Evolutionary conservation across 2,888 invertebrate genomes (phyloP).

Genomic region (Eupeodes luniger): DNA sequence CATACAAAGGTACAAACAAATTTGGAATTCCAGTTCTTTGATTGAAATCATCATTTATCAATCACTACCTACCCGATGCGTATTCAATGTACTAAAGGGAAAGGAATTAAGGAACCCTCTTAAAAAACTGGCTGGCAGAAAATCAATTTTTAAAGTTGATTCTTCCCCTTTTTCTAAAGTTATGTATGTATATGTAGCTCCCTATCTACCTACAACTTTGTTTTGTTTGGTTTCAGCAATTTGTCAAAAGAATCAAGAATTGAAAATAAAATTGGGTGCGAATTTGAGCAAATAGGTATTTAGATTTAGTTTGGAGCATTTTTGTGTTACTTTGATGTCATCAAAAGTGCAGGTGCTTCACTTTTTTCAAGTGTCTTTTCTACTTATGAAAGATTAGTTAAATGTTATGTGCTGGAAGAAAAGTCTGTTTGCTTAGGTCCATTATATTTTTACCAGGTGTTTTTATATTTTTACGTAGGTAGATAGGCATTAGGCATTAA

Average conservation of each 20-base stretch:
- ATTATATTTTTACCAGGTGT: too few relatives aligned
- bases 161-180: background rate
- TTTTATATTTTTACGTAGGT: too few relatives aligned
- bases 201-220: background rate
- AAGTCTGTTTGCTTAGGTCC: too few relatives aligned
- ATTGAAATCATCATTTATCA: constrained; percentile 28
- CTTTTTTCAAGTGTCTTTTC: too few relatives aligned
- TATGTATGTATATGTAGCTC: too few relatives aligned
- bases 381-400: too few relatives aligned
- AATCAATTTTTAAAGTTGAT: background rate
- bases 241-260: background rate
- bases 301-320: background rate
- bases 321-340: background rate
- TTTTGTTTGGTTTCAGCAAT: background rate
- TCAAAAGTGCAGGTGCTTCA: too few relatives aligned
- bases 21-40: background rate
- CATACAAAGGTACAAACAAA: background rate
- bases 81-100: background rate
- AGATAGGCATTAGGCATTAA: too few relatives aligned
- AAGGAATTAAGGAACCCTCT: background rate
- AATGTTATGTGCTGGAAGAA: too few relatives aligned
- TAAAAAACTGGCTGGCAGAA: background rate
- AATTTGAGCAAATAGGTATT: background rate
- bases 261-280: background rate
- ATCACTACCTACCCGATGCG: too few relatives aligned